Evolutionary conservation across 1,140 invertebrate genomes (phyloP).

Genomic region (Drosophila tani): DNA sequence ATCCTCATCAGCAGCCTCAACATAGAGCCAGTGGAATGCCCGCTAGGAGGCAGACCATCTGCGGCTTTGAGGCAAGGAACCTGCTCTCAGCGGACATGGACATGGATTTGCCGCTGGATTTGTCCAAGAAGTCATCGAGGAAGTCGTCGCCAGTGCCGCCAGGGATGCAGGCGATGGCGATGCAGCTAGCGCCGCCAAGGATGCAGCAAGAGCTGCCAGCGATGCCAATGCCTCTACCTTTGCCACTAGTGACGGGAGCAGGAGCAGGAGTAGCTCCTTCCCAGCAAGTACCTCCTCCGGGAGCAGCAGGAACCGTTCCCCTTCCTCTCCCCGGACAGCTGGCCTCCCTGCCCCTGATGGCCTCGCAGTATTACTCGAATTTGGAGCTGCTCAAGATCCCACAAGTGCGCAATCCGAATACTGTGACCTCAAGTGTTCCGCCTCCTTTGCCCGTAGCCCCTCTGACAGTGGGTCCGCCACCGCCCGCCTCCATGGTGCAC

Average conservation of each 20-base stretch:
- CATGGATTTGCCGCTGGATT: constrained; percentile 71
- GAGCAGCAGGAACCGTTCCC: background rate
- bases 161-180: background rate
- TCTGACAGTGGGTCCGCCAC: background rate
- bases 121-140: constrained; percentile 67
- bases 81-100: constrained; percentile 62
- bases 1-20: constrained; percentile 14
- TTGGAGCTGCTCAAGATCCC: constrained; percentile 78
- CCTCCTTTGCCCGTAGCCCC: background rate
- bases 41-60: constrained; percentile 73
- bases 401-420: constrained; percentile 70
- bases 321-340: constrained; percentile 8
- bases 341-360: constrained; percentile 6
- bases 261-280: background rate
- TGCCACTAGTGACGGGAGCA: constrained; percentile 9
- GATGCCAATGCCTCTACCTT: background rate
- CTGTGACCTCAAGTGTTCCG: background rate
- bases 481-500: background rate
- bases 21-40: constrained; percentile 55
- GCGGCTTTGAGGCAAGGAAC: constrained; percentile 78
- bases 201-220: constrained; percentile 11
- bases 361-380: constrained; percentile 78
- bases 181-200: constrained; percentile 18
- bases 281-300: constrained; percentile 2
- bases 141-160: constrained; percentile 46